phyloP scores from a whole-genome alignment of 2,888 invertebrate genomes.

The Cyaniris semiargus region DNA sequence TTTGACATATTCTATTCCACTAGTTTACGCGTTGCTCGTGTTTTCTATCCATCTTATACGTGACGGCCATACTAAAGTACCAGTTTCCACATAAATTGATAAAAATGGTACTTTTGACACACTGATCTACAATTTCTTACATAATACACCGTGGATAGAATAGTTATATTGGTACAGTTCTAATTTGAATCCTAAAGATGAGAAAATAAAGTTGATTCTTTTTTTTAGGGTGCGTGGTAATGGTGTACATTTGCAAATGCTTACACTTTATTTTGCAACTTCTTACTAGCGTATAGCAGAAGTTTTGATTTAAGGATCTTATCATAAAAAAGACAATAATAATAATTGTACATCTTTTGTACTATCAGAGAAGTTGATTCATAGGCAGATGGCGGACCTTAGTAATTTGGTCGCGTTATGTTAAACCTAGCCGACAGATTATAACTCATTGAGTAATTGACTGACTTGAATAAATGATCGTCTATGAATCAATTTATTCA shows the following conservation, averaged over 20 bases:
- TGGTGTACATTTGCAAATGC: neutral
- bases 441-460: no score
- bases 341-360: no score
- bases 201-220: neutral
- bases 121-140: slow-evolving; percentile 66
- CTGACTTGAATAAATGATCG: no score
- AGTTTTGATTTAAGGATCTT: no score
- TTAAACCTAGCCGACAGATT: no score
- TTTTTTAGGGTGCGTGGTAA: neutral
- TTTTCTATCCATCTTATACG: neutral
- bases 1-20: neutral
- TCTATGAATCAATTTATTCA: no score
- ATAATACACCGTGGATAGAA: slow-evolving; percentile 55
- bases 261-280: neutral
- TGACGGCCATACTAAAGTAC: neutral
- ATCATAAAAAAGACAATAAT: no score
- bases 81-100: slow-evolving; percentile 6
- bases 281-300: neutral
- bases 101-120: slow-evolving; percentile 58
- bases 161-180: slow-evolving; percentile 46
- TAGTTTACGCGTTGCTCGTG: slow-evolving; percentile 2
- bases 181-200: slow-evolving; percentile 20
- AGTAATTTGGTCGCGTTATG: no score
- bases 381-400: no score
- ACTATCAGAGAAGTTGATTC: no score